Evolutionary conservation across 2,113 vertebrate species (phyloP), one percentile per base, ranked within the genome.

Genomic region (Bufo bufo): DNA sequence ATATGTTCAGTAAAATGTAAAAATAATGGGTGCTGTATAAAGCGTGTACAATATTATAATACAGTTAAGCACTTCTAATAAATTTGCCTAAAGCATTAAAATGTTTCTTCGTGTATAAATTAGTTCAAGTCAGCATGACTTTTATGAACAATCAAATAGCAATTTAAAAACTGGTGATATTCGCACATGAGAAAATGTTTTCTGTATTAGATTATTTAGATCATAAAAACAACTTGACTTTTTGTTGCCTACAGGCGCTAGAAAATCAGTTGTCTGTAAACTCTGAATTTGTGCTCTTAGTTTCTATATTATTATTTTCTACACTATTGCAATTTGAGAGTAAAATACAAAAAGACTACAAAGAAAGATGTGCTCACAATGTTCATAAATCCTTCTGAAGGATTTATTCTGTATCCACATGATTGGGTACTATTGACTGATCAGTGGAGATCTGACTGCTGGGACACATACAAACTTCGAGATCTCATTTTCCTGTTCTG

Each of bases 71-170:
- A 80, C 58, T 33, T 87, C 79, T 80, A 69, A 86, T 87, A 80
- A 87, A 87, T 80, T 69, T 80, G 77, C 85, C 77, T 87, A 56
- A 43, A 87, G 85, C 85, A 80, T 58, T 79, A 80, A 87, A 87
- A 50, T 86, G 63, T 80, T 87, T 78, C 77, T 87, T 80, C 50
- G 80, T 69, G 63, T 80, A 87, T 80, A 80, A 87, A 87, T 87
- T 87, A 87, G 85, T 81, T 80, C 59, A 87, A 87, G 85, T 87
- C 85, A 87, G 85, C 85, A 80, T 87, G 85, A 87, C 85, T 87
- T 87, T 87, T 87, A 87, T 87, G 85, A 87, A 80, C 85, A 87
- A 87, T 87, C 85, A 87, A 87, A 87, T 87, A 87, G 85, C 85
- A 87, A 87, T 87, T 87, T 87, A 87, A 77, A 86, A 87, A 71